Evolutionary conservation across 2,113 vertebrate genomes (phyloP), one percentile per base, ranked within the genome.

Genomic region (Cryptoleucopteryx plumbea): DNA sequence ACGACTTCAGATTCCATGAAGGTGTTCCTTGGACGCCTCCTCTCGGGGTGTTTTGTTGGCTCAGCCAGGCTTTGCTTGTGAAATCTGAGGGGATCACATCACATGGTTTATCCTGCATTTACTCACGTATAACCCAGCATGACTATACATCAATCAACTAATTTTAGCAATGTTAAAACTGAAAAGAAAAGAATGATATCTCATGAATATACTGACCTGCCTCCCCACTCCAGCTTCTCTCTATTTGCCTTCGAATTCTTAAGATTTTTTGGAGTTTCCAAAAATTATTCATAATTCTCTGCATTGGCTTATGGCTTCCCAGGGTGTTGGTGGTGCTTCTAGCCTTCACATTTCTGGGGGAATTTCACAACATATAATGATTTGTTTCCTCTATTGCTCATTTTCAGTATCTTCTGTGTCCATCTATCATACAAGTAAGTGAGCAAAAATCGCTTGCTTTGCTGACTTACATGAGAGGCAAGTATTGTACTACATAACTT

Each of bases 81-180:
- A 96, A 97, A 97, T 93, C 82, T 86, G 97, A 97, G 95, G 96
- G 91, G 94, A 95, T 95, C 95, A 81, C 89, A 91, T 95, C 93
- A 96, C 96, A 97, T 87, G 86, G 77, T 90, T 94, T 89, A 66
- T 93, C 70, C 42, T 94, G 93, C 95, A 97, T 97, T 95, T 96
- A 96, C 91, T 97, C 96, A 96, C 95, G 86, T 97, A 97, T 91
- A 95, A 96, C 84, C 63, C 95, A 95, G 94, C 97, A 94, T 96
- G 95, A 93, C 91, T 94, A 90, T 96, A 96, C 82, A 93, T 97
- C 96, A 97, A 95, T 97, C 95, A 96, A 94, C 94, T 97, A 96
- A 97, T 96, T 96, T 97, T 97, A 97, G 96, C 90, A 13, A 95
- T 71, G 94, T 91, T 96, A 95, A 97, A 97, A 97, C 53, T 86